These are phyloP conservation scores for Agonopterix arenella DNA, from an alignment of 2,888 invertebrate species.

Conservation along the genomic window DNA sequence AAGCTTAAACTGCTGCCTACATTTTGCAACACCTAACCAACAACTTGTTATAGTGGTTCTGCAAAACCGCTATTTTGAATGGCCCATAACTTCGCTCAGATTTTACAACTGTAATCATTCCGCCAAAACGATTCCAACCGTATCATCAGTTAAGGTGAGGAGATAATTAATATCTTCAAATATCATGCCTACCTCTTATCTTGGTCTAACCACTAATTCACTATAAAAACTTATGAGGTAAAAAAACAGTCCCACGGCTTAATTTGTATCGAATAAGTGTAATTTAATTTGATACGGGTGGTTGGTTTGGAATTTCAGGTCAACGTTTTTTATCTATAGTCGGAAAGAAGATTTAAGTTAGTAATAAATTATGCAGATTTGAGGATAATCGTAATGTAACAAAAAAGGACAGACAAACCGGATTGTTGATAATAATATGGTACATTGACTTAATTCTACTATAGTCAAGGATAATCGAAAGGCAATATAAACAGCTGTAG, in stretches of 20 bases:
- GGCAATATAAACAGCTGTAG: too few species aligned
- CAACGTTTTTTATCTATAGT: slow-evolving; percentile 14
- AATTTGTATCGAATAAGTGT: slow-evolving; percentile 50
- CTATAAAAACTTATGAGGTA: slow-evolving; percentile 21
- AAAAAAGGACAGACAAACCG: too few species aligned
- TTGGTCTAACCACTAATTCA: slow-evolving; percentile 32
- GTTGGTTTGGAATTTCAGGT: slow-evolving; percentile 37
- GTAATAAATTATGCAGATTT: too few species aligned
- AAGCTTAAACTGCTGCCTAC: background rate
- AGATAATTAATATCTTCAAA: slow-evolving; percentile 13
- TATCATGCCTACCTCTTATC: slow-evolving; percentile 21
- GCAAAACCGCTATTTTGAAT: too few species aligned
- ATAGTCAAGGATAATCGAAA: too few species aligned
- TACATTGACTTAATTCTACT: too few species aligned
- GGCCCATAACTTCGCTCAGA: background rate
- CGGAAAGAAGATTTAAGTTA: too few species aligned
- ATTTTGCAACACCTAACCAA: background rate
- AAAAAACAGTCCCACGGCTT: slow-evolving; percentile 51
- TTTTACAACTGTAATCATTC: background rate
- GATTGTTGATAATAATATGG: too few species aligned
- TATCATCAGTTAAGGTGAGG: slow-evolving; percentile 1
- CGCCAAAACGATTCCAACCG: slow-evolving; percentile 5
- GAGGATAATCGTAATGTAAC: too few species aligned
- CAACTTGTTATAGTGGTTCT: too few species aligned
- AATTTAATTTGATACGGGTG: slow-evolving; percentile 56